phyloP scores from a whole-genome alignment of 1,140 invertebrate genomes.

The Drosophila virilis region DNA sequence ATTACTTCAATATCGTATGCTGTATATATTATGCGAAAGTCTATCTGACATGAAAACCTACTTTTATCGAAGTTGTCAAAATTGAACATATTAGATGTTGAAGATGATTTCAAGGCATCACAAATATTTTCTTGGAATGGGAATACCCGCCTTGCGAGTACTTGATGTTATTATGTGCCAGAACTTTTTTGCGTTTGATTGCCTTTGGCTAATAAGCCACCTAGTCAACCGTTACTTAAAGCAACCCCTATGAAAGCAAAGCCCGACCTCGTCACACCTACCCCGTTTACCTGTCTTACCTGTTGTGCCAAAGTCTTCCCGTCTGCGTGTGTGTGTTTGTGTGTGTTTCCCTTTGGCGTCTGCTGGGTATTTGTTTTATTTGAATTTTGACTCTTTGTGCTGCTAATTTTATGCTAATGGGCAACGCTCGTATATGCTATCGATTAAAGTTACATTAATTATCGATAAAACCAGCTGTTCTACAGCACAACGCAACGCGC shows the following conservation, averaged over 20 bases:
- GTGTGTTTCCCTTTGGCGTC: background rate
- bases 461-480: conserved; percentile 3
- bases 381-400: conserved; percentile 12
- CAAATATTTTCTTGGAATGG: background rate
- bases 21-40: too few relatives aligned
- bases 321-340: background rate
- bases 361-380: background rate
- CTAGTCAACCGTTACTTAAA: background rate
- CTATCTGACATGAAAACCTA: too few relatives aligned
- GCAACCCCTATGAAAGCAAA: background rate
- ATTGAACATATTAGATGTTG: too few relatives aligned
- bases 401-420: conserved; percentile 12
- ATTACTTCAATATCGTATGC: too few relatives aligned
- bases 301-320: conserved; percentile 13
- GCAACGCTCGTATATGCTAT: background rate
- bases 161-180: background rate
- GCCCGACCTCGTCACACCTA: background rate
- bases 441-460: background rate
- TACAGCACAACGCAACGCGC: background rate
- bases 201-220: conserved; percentile 23
- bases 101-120: too few relatives aligned
- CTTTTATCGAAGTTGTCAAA: too few relatives aligned
- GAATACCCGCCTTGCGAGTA: background rate
- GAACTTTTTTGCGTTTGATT: conserved; percentile 32
- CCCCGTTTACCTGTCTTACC: background rate